Base-by-base conservation (phyloP, 2,797 vertebrate species). In the Odontamblyopus lacepedii region DNA sequence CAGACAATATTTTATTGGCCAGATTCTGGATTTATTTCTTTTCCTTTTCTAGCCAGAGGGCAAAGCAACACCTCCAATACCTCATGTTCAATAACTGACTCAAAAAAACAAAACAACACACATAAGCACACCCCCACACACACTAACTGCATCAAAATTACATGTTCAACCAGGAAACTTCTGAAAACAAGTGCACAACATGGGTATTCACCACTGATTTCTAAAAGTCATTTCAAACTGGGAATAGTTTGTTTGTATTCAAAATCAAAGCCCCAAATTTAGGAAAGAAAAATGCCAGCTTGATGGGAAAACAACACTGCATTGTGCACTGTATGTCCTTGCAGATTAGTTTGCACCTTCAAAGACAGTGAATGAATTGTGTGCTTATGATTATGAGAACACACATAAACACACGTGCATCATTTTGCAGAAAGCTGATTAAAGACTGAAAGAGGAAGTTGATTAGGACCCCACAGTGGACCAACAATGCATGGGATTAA, bases 401-500 rank as follows among this genome's bases (percentile, higher is more conserved):
- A 60, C 57, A 60, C 57, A 60, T 27, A 30, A 62, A 63, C 79
- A 71, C 72, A 80, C 77, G 59, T 70, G 75, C 67, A 44, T 5
- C 76, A 76, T 78, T 85, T 72, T 64, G 78, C 75, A 79, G 85
- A 87, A 83, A 87, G 87, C 91, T 91, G 93, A 93, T 93, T 92
- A 93, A 86, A 86, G 85, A 83, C 67, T 76, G 85, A 80, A 78
- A 83, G 80, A 78, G 89, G 83, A 90, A 87, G 89, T 88, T 87
- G 88, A 83, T 89, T 89, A 84, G 73, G 63, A 38, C 79, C 73
- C 80, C 86, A 81, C 83, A 83, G 87, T 85, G 88, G 80, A 79
- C 85, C 87, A 75, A 89, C 88, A 92, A 84, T 86, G 81, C 81
- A 79, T 74, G 83, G 89, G 86, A 90, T 89, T 94, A 92, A 93